Conservation (phyloP, 2,797 vertebrate species). For the Ctenosaura bakeri region DNA sequence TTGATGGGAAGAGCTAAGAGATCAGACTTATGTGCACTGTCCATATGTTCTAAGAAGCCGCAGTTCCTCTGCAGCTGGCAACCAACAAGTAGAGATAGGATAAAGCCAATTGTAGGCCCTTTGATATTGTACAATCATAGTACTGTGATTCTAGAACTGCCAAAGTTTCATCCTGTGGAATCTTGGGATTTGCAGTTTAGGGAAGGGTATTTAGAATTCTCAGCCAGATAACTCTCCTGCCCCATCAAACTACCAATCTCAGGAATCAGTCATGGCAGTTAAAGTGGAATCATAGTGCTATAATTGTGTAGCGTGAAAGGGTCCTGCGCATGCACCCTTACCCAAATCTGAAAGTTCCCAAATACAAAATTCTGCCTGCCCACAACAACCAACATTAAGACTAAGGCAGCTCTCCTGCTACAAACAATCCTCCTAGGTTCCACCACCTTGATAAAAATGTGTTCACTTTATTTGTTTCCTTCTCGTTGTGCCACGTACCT, state of each 20-base stretch:
- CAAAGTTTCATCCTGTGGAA: no score
- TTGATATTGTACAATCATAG: no score
- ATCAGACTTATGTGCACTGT: background rate
- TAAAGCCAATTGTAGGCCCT: background rate
- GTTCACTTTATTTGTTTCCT: background rate
- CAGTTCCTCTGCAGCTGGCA: background rate
- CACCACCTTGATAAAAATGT: background rate
- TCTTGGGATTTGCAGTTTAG: no score
- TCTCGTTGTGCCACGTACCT: constrained; percentile 42
- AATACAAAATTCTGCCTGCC: background rate
- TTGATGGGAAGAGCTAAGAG: background rate
- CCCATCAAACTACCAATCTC: no score
- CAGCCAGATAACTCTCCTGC: no score
- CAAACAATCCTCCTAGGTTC: background rate
- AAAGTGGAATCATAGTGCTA: no score
- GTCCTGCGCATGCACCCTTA: background rate
- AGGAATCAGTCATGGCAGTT: no score
- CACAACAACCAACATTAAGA: background rate
- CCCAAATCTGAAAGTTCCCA: background rate
- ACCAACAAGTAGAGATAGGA: background rate
- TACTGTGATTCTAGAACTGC: no score
- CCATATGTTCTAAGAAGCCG: background rate
- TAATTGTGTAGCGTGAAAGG: no score
- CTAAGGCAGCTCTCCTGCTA: background rate
- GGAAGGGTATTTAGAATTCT: no score